Percentiles rank a stretch among this genome's conserved stretches.
Evolutionary conservation across 1,140 invertebrate genomes (phyloP).

Genomic region (Agrypnia vestita): DNA sequence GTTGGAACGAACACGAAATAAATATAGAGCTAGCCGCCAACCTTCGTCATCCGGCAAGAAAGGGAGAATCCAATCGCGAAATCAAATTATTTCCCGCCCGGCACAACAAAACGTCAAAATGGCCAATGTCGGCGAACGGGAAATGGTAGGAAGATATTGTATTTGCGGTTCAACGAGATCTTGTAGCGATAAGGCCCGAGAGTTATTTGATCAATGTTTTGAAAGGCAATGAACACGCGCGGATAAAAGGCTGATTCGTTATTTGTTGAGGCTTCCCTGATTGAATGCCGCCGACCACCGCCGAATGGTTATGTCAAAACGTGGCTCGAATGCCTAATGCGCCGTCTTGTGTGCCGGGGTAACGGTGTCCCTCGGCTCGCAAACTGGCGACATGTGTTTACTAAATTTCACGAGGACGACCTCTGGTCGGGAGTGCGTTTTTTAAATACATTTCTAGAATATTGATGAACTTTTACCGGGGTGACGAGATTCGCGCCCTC

Average conservation of each 20-base stretch:
- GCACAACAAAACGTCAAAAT: constrained; percentile 52
- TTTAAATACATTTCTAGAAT: not conserved
- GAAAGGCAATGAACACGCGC: constrained; percentile 38
- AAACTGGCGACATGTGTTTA: not conserved
- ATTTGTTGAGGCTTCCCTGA: constrained; percentile 23
- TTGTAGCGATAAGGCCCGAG: constrained; percentile 28
- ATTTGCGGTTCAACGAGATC: constrained; percentile 56
- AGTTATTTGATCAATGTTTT: constrained; percentile 39
- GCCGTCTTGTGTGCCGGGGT: not conserved
- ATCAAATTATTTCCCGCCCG: constrained; percentile 59
- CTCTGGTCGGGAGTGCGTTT: no score
- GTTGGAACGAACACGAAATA: constrained; percentile 2
- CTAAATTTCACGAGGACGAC: no score
- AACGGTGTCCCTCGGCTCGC: not conserved
- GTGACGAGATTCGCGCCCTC: no score
- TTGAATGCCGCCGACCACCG: constrained; percentile 26
- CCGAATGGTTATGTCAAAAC: constrained; percentile 10
- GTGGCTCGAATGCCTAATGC: constrained; percentile 15
- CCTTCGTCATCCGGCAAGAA: constrained; percentile 55
- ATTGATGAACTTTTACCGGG: not conserved
- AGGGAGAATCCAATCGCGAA: constrained; percentile 58
- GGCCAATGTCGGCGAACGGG: constrained; percentile 45
- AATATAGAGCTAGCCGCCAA: constrained; percentile 31
- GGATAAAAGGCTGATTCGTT: constrained; percentile 33
- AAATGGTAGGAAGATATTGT: constrained; percentile 52